Base-by-base conservation (phyloP, 92 coral and sea anemone genomes). In the Phymanthus crucifer region DNA sequence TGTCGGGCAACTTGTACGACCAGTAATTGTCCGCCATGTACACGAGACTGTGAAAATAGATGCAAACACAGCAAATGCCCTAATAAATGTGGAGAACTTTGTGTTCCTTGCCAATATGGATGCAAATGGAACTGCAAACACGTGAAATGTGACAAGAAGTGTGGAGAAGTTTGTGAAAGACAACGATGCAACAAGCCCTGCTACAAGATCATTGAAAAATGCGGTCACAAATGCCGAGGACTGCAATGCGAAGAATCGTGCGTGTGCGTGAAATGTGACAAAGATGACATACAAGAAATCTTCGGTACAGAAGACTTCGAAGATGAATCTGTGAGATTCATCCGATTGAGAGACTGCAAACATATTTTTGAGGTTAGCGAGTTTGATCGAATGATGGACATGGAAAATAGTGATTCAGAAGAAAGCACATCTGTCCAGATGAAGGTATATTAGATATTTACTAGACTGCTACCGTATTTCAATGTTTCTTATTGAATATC, bases 21-120 rank as follows among this genome's bases (percentile, higher is more conserved):
- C 66, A n/a, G n/a, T n/a, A 79, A 90, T 40, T 94, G 98, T 32
- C 97, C 98, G 23, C 97, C 98, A 1, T 94, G 98, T 52, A 23
- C 69, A 26, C 75, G 19, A 33, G 9, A 3, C 12, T 94, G 98
- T 47, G 73, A 86, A 69, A 84, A 84, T 67, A 57, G 74, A 16
- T 94, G 98, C 72, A 35, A 10, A 18, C 94, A 94, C 87, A 92
- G 89, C 71, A 47, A 61, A 24, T 94, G 98, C 58, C 12, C 27
- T 0, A 52, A 71, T 0, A 11, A 7, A 40, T 94, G 98, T 35
- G 89, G 93, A 1, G 89, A 85, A 14, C 72, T 45, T 4, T 94
- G 98, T 66, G 57, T 66, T 10, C 93, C 98, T 29, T 94, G 98
- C 65, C 79, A 61, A 3, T 81, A 94, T 66, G 73, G 6, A 31